Evolutionary conservation across 2,888 invertebrate species (phyloP).

Genomic region (Drosophila affinis): DNA sequence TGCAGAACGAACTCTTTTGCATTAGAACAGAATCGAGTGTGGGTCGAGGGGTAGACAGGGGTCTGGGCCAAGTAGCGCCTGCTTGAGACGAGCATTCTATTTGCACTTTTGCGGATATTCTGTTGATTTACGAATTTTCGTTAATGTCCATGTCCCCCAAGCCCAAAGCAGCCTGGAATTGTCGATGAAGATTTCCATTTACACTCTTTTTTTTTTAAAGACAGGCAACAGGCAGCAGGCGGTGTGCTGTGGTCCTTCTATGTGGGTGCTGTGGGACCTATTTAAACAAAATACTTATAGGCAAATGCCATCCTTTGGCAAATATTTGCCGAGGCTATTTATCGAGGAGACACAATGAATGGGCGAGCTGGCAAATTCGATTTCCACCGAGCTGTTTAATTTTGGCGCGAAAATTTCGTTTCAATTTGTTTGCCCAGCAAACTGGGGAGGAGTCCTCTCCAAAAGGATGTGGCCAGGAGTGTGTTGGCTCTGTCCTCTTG

Average conservation of each 20-base stretch:
- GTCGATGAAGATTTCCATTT: constrained; percentile 38
- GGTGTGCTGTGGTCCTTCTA: neutral
- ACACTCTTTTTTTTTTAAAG: constrained; percentile 6
- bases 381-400: constrained; percentile 49
- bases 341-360: constrained; percentile 30
- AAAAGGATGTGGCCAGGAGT: constrained; percentile 11
- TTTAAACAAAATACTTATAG: constrained; percentile 76
- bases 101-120: constrained; percentile 72
- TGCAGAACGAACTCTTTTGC: constrained; percentile 33
- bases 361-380: constrained; percentile 45
- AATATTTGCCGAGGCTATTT: constrained; percentile 64
- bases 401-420: constrained; percentile 53
- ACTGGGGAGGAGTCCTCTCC: neutral
- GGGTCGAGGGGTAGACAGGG: neutral
- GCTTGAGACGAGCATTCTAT: constrained; percentile 59
- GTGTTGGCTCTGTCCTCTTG: too few species aligned
- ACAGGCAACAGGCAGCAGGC: constrained; percentile 32
- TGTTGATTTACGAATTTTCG: constrained; percentile 76
- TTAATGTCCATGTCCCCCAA: constrained; percentile 33
- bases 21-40: constrained; percentile 9
- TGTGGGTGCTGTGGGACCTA: constrained; percentile 58
- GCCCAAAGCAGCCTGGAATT: constrained; percentile 30
- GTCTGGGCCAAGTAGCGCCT: constrained; percentile 20
- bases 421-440: constrained; percentile 46
- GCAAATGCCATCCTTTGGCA: constrained; percentile 72